A percentile compares a stretch with the other conserved stretches of the same genome.
Conservation (phyloP, 2,888 invertebrate species). For the Stomorhina lunata region DNA sequence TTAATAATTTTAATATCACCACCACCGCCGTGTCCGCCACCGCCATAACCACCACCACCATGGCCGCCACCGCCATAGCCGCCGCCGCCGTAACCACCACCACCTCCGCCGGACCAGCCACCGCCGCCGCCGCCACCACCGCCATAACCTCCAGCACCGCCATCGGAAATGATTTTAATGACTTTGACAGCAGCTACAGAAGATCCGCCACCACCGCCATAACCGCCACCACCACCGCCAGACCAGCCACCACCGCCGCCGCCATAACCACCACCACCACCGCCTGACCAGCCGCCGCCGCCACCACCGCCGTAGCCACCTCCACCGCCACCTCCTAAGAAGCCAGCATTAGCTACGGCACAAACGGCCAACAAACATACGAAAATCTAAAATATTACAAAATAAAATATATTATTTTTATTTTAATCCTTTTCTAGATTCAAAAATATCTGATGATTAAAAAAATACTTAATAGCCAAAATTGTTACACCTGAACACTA, state of each 20-base stretch:
- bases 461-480: background rate
- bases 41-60: conserved; percentile 17
- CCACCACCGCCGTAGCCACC: conserved; percentile 53
- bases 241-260: conserved; percentile 56
- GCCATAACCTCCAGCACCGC: conserved; percentile 28
- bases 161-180: conserved; percentile 58
- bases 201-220: conserved; percentile 15
- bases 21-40: background rate
- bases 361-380: conserved; percentile 65
- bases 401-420: background rate
- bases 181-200: conserved; percentile 48
- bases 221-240: conserved; percentile 54
- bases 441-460: too few relatives aligned
- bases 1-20: too few relatives aligned
- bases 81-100: conserved; percentile 57
- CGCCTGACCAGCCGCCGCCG: conserved; percentile 49
- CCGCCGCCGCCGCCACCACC: conserved; percentile 8
- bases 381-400: conserved; percentile 61
- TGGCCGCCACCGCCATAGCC: conserved; percentile 57
- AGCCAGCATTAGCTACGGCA: conserved; percentile 65
- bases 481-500: background rate
- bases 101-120: too few relatives aligned
- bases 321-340: conserved; percentile 47
- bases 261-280: conserved; percentile 48
- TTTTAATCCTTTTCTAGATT: background rate